Percentiles rank a stretch among this genome's conserved stretches.
These are phyloP conservation scores for Etheostoma cragini DNA, from an alignment of 2,113 vertebrate species.

Conservation along the genomic window DNA sequence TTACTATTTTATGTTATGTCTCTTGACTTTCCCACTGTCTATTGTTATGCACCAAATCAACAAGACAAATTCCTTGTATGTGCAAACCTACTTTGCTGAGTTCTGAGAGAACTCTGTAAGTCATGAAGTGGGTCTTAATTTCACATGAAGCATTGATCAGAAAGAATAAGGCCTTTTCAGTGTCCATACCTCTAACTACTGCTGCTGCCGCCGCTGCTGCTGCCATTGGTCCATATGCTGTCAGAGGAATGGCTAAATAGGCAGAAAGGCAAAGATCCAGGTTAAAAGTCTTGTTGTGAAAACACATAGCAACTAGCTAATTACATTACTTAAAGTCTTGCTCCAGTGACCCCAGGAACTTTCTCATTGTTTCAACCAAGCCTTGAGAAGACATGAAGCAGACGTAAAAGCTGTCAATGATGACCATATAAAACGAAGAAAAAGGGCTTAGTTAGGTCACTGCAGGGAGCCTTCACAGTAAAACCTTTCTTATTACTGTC, in stretches of 20 bases:
- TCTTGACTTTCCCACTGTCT: neutral
- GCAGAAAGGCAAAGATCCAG: conserved; percentile 29
- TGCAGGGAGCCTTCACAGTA: conserved; percentile 1
- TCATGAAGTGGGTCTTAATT: neutral
- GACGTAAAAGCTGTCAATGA: neutral
- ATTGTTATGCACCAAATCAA: too few species aligned
- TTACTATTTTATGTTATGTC: neutral
- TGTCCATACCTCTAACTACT: conserved; percentile 90
- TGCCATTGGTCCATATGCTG: conserved; percentile 97
- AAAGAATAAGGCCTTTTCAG: neutral
- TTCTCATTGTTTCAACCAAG: neutral
- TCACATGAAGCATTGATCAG: neutral
- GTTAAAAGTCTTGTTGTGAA: neutral
- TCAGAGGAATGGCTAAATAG: conserved; percentile 93
- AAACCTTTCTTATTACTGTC: conserved; percentile 33
- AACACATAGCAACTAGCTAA: neutral
- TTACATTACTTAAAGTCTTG: neutral
- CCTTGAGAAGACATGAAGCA: neutral
- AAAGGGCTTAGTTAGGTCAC: neutral
- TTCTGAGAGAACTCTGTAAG: neutral
- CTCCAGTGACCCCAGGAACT: conserved; percentile 27
- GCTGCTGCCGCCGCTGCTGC: conserved; percentile 93
- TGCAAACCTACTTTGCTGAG: neutral
- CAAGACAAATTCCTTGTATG: neutral
- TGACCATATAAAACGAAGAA: neutral